Evolutionary conservation across 2,888 invertebrate species (phyloP).

Genomic region (Lochmaea crataegi): DNA sequence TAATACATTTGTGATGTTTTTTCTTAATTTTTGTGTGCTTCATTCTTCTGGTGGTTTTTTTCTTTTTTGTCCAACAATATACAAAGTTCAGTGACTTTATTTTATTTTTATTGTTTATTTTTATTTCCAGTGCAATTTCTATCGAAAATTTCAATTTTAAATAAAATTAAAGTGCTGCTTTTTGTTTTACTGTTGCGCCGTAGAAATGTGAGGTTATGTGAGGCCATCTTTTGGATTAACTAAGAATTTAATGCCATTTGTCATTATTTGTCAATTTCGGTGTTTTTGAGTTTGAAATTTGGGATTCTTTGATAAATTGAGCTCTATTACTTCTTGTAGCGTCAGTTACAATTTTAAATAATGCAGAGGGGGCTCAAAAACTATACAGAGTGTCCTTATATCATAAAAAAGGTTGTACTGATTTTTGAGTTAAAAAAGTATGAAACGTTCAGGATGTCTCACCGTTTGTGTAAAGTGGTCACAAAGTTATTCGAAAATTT

Average conservation of each 20-base stretch:
- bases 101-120: neutral
- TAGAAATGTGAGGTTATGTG: constrained; percentile 33
- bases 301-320: too few species aligned
- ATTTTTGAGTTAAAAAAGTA: too few species aligned
- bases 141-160: neutral
- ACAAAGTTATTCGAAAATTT: too few species aligned
- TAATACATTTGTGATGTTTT: neutral
- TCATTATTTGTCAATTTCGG: neutral
- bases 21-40: neutral
- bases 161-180: constrained; percentile 24
- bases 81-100: neutral
- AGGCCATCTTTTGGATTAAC: constrained; percentile 15
- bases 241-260: neutral
- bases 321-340: too few species aligned
- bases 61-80: neutral
- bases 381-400: too few species aligned
- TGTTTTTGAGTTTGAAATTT: too few species aligned
- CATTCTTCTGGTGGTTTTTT: too few species aligned
- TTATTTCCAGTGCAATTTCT: neutral
- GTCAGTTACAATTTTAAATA: too few species aligned
- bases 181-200: constrained; percentile 8
- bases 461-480: too few species aligned
- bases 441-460: too few species aligned
- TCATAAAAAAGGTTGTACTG: too few species aligned
- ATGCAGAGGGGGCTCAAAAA: too few species aligned